Conservation (phyloP, 2,113 vertebrate genomes). For the Toxostoma redivivum region DNA sequence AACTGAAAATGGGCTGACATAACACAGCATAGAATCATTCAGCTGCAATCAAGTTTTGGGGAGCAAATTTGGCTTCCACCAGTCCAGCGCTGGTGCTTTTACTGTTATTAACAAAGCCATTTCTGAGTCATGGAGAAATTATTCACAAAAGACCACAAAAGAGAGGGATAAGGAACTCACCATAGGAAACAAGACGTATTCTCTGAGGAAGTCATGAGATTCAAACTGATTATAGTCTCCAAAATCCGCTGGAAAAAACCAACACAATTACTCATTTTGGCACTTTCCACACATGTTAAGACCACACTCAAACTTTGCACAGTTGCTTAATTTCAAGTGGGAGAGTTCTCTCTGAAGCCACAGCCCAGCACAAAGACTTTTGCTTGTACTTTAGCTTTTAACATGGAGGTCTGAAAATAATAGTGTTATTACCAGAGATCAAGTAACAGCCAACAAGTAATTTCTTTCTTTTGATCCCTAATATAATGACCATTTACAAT, state of each 20-base stretch:
- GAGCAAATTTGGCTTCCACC: background rate
- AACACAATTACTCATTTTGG: conserved; percentile 32
- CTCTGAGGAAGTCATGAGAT: conserved; percentile 94
- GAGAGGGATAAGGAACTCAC: conserved; percentile 74
- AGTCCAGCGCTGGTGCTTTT: background rate
- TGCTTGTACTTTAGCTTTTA: background rate
- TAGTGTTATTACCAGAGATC: background rate
- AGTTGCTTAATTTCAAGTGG: conserved; percentile 16
- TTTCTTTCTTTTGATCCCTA: conserved; percentile 26
- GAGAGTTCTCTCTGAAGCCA: background rate
- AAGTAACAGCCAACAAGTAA: conserved; percentile 1
- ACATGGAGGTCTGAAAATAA: conserved; percentile 17
- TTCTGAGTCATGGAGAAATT: background rate
- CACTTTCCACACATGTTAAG: conserved; percentile 4
- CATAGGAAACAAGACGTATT: conserved; percentile 95
- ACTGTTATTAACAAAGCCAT: background rate
- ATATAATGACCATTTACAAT: background rate
- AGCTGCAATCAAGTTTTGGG: background rate
- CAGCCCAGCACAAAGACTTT: background rate
- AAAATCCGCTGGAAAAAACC: conserved; percentile 85
- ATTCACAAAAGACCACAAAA: background rate
- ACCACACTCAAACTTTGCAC: background rate
- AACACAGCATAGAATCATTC: background rate
- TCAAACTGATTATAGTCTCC: conserved; percentile 90
- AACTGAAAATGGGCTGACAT: background rate